Evolutionary conservation across 2,888 invertebrate species (phyloP).

Genomic region (Sepioteuthis lessoniana): DNA sequence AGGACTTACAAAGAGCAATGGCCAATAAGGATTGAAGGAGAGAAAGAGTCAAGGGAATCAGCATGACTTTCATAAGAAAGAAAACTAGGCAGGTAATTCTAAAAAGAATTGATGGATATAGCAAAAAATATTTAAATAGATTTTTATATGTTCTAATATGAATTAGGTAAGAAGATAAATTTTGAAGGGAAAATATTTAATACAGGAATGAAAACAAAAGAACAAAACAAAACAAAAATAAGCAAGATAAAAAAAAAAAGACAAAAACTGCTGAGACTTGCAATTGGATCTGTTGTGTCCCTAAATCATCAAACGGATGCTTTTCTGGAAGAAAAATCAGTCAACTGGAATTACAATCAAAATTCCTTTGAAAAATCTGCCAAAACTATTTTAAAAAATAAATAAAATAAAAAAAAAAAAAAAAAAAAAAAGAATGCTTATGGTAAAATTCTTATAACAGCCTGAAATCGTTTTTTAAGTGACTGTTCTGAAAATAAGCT

Average conservation of each 20-base stretch:
- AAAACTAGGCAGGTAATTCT: no score
- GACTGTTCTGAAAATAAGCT: background rate
- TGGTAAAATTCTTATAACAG: background rate
- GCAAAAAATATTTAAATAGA: no score
- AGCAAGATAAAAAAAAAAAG: background rate
- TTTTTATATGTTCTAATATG: no score
- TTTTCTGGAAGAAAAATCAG: background rate
- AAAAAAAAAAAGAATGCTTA: background rate
- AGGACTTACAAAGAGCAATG: no score
- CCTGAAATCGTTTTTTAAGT: background rate
- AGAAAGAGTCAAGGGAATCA: no score
- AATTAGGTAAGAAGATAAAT: no score
- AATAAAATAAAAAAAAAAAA: no score
- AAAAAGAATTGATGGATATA: no score
- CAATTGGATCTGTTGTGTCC: background rate
- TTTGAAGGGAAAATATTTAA: background rate
- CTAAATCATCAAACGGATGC: background rate
- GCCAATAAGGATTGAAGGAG: no score
- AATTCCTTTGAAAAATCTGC: background rate
- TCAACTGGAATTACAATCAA: conserved; percentile 33
- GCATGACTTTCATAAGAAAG: no score
- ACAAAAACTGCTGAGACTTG: background rate
- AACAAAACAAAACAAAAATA: background rate
- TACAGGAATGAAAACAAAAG: background rate
- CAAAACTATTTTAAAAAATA: background rate